A percentile compares a stretch with the other conserved stretches of the same genome.
Conservation (phyloP, 2,888 invertebrate species). For the Urechis unicinctus region DNA sequence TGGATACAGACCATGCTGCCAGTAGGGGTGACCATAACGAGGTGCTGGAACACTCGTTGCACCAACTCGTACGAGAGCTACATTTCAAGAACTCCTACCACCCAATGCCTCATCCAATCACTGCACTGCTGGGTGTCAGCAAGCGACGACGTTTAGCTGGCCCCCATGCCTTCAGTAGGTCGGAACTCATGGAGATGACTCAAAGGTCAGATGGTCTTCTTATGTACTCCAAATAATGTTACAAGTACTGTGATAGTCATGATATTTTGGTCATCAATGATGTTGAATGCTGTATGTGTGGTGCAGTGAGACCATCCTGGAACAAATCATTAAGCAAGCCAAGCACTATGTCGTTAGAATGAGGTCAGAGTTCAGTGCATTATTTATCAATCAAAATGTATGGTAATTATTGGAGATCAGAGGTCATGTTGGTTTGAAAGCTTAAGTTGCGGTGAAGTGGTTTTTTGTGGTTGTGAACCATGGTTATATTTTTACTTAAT, state of each 20-base stretch:
- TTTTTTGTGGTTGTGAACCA: too few species aligned
- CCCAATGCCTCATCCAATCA: constrained; percentile 90
- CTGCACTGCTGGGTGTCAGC: constrained; percentile 87
- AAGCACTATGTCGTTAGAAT: constrained; percentile 60
- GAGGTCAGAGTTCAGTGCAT: constrained; percentile 14
- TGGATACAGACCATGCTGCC: too few species aligned
- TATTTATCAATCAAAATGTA: neutral
- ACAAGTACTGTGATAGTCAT: neutral
- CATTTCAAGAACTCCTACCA: constrained; percentile 89
- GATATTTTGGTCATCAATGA: neutral
- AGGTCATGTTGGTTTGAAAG: too few species aligned
- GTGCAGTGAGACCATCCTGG: constrained; percentile 76
- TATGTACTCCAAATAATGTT: too few species aligned
- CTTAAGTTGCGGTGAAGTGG: too few species aligned
- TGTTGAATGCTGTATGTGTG: neutral
- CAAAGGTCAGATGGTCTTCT: constrained; percentile 55
- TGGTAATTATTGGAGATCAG: too few species aligned
- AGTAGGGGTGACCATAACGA: constrained; percentile 81
- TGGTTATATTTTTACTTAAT: too few species aligned
- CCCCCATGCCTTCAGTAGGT: constrained; percentile 80
- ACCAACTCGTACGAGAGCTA: constrained; percentile 84
- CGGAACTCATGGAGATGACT: constrained; percentile 82
- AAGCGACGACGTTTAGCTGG: constrained; percentile 85
- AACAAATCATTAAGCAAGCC: constrained; percentile 92
- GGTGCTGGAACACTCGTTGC: constrained; percentile 91